Conservation (phyloP, 1,140 invertebrate species). For the Diprion similis region DNA sequence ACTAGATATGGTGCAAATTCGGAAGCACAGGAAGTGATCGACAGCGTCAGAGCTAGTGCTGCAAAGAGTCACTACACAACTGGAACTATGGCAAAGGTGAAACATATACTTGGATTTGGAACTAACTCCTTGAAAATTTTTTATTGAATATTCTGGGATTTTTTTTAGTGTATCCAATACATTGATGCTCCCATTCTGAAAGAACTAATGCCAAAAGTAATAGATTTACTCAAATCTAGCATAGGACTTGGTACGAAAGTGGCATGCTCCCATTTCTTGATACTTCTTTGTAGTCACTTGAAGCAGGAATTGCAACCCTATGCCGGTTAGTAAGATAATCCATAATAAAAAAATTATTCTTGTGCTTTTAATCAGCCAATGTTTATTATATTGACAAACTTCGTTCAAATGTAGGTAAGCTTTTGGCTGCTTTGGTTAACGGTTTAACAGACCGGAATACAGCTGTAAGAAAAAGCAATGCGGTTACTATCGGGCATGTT, state of each 20-base stretch:
- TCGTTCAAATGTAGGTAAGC: conserved; percentile 67
- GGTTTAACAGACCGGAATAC: conserved; percentile 85
- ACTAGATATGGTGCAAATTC: conserved; percentile 72
- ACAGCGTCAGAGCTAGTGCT: conserved; percentile 76
- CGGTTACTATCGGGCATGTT: conserved; percentile 84
- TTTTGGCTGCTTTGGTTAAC: conserved; percentile 77
- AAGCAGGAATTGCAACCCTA: conserved; percentile 69
- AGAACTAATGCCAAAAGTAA: conserved; percentile 79
- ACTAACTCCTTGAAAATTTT: conserved; percentile 14
- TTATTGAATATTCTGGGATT: conserved; percentile 26
- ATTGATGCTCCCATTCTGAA: conserved; percentile 78
- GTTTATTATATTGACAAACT: conserved; percentile 12
- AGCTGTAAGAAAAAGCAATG: conserved; percentile 83
- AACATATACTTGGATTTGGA: conserved; percentile 18
- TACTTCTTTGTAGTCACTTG: conserved; percentile 68
- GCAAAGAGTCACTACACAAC: conserved; percentile 87
- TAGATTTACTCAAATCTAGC: conserved; percentile 82
- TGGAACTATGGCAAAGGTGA: conserved; percentile 83
- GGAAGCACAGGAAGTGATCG: conserved; percentile 75
- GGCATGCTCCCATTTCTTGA: conserved; percentile 84
- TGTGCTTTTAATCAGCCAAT: background rate
- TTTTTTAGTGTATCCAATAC: conserved; percentile 80
- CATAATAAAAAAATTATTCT: conserved; percentile 17
- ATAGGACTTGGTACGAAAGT: conserved; percentile 85
- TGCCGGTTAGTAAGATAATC: conserved; percentile 58